Percentiles rank a stretch among this genome's conserved stretches.
Evolutionary conservation across 64 coral and sea anemone species (phyloP).

Genomic region (Dendronephthya gigantea): DNA sequence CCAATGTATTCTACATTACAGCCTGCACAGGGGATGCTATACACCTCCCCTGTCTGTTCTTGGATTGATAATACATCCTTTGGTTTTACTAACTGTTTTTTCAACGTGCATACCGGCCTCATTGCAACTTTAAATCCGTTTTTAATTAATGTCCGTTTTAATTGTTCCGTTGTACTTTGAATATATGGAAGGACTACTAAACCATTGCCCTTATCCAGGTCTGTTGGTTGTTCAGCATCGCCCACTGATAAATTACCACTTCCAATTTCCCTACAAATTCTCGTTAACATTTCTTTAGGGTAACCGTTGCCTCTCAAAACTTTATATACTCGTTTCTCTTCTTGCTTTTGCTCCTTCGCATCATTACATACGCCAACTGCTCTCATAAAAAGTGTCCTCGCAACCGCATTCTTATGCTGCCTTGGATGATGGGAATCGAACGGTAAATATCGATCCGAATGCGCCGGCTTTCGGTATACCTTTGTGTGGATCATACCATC

Average conservation of each 20-base stretch:
- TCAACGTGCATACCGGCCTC: slow-evolving; percentile 8
- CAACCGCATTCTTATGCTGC: neutral
- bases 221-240: too few species aligned
- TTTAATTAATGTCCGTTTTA: slow-evolving; percentile 17
- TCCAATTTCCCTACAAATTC: neutral
- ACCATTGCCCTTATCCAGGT: neutral
- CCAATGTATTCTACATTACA: slow-evolving; percentile 31
- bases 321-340: neutral
- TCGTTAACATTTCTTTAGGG: neutral
- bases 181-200: neutral
- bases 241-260: neutral
- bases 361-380: neutral
- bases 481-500: neutral
- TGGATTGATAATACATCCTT: neutral
- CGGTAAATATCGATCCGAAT: slow-evolving; percentile 10
- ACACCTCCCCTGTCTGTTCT: slow-evolving; percentile 15
- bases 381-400: neutral
- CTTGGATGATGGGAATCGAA: neutral
- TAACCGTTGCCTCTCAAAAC: neutral
- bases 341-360: neutral
- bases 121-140: neutral
- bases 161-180: slow-evolving; percentile 6
- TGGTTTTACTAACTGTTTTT: slow-evolving; percentile 17
- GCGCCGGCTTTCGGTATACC: neutral
- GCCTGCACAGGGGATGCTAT: neutral